These are phyloP conservation scores for Ornithorhynchus anatinus DNA, from an alignment of 2,113 vertebrate genomes.

Conservation along the genomic window DNA sequence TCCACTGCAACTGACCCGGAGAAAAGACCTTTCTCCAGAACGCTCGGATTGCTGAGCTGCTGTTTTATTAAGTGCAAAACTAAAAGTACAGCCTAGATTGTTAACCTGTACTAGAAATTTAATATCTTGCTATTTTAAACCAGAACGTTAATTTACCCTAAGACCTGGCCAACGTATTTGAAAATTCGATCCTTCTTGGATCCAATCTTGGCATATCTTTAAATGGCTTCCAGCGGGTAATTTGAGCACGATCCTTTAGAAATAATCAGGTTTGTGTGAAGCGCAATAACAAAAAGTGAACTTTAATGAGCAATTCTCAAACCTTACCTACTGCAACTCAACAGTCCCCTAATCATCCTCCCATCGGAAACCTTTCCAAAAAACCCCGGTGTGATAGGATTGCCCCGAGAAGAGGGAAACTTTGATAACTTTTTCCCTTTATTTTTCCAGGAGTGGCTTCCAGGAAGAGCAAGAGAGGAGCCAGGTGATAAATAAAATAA, in stretches of 20 bases:
- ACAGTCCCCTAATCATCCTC: too few species aligned
- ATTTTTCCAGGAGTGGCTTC: too few species aligned
- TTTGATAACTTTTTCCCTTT: too few species aligned
- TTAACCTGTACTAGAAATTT: constrained; percentile 48
- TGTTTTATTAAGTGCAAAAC: constrained; percentile 40
- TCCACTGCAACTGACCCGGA: constrained; percentile 9
- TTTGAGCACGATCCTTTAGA: neutral
- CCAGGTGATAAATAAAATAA: too few species aligned
- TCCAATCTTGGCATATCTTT: neutral
- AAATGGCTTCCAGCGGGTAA: neutral
- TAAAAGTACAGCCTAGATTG: constrained; percentile 30
- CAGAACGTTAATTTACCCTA: neutral
- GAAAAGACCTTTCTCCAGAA: neutral
- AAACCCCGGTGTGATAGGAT: too few species aligned
- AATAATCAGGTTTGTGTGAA: too few species aligned
- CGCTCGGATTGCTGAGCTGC: constrained; percentile 9
- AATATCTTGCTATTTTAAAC: constrained; percentile 41
- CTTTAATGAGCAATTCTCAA: too few species aligned
- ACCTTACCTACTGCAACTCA: too few species aligned
- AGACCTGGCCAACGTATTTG: neutral
- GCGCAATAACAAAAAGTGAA: too few species aligned
- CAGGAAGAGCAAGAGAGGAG: too few species aligned
- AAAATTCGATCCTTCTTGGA: neutral
- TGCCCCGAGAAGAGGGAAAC: too few species aligned
- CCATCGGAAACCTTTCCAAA: too few species aligned